Percentiles rank a stretch among this genome's conserved stretches.
Conservation (phyloP, 2,888 invertebrate genomes). For the Phengaris alcon region DNA sequence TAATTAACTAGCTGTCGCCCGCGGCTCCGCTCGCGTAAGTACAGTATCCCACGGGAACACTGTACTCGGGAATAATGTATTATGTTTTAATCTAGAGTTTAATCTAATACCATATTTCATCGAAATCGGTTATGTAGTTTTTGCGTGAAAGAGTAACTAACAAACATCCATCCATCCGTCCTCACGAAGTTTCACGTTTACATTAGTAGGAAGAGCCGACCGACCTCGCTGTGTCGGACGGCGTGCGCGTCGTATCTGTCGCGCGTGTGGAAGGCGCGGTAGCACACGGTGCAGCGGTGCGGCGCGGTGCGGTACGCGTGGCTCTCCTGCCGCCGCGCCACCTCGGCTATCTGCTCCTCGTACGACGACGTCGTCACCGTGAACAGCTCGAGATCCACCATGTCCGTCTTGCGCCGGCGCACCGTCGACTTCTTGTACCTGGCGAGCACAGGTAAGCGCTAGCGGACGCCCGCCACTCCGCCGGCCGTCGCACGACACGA, state of each 20-base stretch:
- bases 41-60: too few species aligned
- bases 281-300: constrained; percentile 59
- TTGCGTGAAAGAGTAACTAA: too few species aligned
- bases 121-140: too few species aligned
- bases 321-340: constrained; percentile 54
- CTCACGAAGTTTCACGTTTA: too few species aligned
- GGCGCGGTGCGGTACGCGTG: constrained; percentile 49
- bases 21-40: too few species aligned
- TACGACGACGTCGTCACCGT: constrained; percentile 55
- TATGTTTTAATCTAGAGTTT: too few species aligned
- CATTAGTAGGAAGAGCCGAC: neutral
- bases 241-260: constrained; percentile 60
- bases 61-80: too few species aligned
- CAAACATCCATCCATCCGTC: too few species aligned
- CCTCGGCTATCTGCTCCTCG: constrained; percentile 64
- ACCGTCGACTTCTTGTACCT: constrained; percentile 61
- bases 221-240: constrained; percentile 63
- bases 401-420: constrained; percentile 54
- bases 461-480: too few species aligned
- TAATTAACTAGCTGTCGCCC: too few species aligned
- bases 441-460: neutral
- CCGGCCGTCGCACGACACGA: too few species aligned
- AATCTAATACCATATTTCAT: too few species aligned
- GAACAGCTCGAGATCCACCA: constrained; percentile 58
- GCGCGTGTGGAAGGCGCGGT: constrained; percentile 56